A percentile compares a stretch with the other conserved stretches of the same genome.
Evolutionary conservation across 2,797 vertebrate species (phyloP).

Genomic region (Percopsis omiscomaycus): DNA sequence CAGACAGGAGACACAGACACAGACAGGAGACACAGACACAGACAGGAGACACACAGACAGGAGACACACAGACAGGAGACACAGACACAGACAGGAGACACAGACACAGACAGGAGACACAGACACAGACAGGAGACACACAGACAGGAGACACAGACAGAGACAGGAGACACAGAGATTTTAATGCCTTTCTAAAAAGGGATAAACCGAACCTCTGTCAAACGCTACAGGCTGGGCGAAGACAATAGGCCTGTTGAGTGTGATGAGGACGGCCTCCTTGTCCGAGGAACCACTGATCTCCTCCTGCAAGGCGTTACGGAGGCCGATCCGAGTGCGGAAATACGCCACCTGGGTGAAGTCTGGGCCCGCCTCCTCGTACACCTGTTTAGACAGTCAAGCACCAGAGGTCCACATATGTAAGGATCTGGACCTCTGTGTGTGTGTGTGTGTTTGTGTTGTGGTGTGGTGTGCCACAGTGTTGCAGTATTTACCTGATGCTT

Average conservation of each 20-base stretch:
- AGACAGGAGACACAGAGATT: not conserved
- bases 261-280: slow-evolving; percentile 97
- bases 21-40: no score
- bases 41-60: no score
- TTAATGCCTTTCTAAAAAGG: not conserved
- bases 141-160: not conserved
- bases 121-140: no score
- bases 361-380: slow-evolving; percentile 98
- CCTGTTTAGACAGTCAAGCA: slow-evolving; percentile 69
- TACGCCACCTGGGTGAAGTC: slow-evolving; percentile 99
- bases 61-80: not conserved
- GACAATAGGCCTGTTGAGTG: slow-evolving; percentile 94
- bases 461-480: not conserved
- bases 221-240: slow-evolving; percentile 98
- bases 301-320: slow-evolving; percentile 94
- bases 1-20: no score
- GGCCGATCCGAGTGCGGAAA: slow-evolving; percentile 95
- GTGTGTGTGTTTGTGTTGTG: not conserved
- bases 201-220: slow-evolving; percentile 85
- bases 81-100: no score
- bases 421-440: not conserved
- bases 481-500: slow-evolving; percentile 88
- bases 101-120: no score
- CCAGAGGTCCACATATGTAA: rapidly evolving
- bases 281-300: slow-evolving; percentile 96